Percentiles rank a stretch among this genome's conserved stretches.
Evolutionary conservation across 2,797 vertebrate genomes (phyloP).

Genomic region (Nasua narica): DNA sequence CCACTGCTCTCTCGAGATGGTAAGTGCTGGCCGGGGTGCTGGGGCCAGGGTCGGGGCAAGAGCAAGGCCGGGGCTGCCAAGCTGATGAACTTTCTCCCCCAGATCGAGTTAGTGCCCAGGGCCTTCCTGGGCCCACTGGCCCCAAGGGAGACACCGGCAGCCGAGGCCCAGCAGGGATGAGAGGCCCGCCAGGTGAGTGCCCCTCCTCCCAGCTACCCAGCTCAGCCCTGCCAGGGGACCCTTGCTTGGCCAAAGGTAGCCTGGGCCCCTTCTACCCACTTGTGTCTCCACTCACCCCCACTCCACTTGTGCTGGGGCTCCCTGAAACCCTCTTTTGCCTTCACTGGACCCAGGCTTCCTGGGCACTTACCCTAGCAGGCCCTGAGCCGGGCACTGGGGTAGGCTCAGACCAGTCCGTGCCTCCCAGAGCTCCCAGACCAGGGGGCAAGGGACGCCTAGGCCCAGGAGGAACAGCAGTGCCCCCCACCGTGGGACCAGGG

Average conservation of each 20-base stretch:
- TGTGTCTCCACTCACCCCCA: not conserved
- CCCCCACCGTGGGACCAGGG: too few species aligned
- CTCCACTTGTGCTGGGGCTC: too few species aligned
- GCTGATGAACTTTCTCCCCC: not conserved
- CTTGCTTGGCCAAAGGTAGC: not conserved
- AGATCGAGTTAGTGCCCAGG: constrained; percentile 80
- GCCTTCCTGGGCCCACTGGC: constrained; percentile 85
- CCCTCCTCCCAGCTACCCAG: not conserved
- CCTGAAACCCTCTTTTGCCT: not conserved
- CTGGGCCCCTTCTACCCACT: not conserved
- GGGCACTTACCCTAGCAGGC: not conserved
- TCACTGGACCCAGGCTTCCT: not conserved
- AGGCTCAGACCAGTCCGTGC: not conserved
- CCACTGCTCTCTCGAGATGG: constrained; percentile 48
- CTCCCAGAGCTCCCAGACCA: not conserved
- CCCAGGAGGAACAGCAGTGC: not conserved
- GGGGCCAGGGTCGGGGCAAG: fast-evolving
- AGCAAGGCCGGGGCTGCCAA: not conserved
- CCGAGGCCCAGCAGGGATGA: constrained; percentile 86
- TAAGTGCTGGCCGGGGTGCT: not conserved
- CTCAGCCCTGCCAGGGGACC: not conserved
- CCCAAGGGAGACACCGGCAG: constrained; percentile 87
- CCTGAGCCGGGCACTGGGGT: not conserved
- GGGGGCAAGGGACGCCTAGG: too few species aligned
- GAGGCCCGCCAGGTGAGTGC: constrained; percentile 89